These are phyloP conservation scores for Prionailurus bengalensis DNA, from an alignment of 2,113 vertebrate genomes.

Conservation along the genomic window DNA sequence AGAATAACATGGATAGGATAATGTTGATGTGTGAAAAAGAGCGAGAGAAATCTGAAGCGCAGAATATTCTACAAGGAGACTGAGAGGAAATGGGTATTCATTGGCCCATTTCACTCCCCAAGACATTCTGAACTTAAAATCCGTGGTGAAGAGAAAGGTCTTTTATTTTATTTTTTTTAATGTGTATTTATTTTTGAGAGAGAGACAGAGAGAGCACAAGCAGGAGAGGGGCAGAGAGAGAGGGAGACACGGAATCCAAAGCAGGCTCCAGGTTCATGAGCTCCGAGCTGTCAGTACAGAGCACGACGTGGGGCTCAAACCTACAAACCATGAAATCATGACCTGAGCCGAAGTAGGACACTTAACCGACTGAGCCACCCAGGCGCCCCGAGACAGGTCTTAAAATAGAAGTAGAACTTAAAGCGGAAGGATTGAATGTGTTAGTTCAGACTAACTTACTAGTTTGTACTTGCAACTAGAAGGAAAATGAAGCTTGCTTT, in stretches of 20 bases:
- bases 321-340: too few relatives aligned
- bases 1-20: background rate
- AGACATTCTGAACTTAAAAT: constrained; percentile 32
- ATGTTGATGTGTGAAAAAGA: background rate
- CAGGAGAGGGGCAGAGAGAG: too few relatives aligned
- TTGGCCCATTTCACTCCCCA: background rate
- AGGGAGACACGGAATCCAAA: too few relatives aligned
- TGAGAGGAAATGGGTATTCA: background rate
- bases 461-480: background rate
- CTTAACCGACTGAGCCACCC: too few relatives aligned
- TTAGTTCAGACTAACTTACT: background rate
- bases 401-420: background rate
- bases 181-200: background rate
- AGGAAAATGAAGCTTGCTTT: background rate
- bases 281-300: too few relatives aligned
- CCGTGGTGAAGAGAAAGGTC: background rate
- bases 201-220: too few relatives aligned
- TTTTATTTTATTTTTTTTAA: background rate
- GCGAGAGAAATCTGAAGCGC: background rate
- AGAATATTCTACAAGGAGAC: background rate
- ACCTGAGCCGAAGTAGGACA: too few relatives aligned
- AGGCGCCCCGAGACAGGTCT: background rate
- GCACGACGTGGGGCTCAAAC: too few relatives aligned
- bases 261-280: too few relatives aligned
- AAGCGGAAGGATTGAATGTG: background rate